Evolutionary conservation across 2,113 vertebrate genomes (phyloP).

Genomic region (Sturnira hondurensis): DNA sequence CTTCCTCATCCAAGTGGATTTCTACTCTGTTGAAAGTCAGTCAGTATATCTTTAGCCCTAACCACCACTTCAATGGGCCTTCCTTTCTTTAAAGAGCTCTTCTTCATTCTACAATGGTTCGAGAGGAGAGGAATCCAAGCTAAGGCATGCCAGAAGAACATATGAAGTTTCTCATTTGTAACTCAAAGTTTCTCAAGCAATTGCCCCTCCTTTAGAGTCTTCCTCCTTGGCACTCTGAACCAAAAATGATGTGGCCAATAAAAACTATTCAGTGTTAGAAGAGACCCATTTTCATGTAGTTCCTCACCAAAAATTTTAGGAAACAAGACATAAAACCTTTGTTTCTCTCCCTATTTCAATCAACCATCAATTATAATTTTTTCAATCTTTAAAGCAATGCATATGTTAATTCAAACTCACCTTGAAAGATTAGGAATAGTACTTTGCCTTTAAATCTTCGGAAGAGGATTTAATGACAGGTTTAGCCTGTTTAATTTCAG

Average conservation of each 20-base stretch:
- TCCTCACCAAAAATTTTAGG: not conserved
- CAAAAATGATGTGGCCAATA: not conserved
- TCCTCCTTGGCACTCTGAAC: not conserved
- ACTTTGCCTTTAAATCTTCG: conserved; percentile 52
- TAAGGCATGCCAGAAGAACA: not conserved
- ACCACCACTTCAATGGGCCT: not conserved
- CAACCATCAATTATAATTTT: not conserved
- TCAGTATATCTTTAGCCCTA: not conserved
- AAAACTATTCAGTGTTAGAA: not conserved
- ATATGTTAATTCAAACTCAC: conserved; percentile 1
- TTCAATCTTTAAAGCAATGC: conserved; percentile 9
- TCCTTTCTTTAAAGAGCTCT: not conserved
- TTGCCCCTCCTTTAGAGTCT: not conserved
- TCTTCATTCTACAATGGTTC: not conserved
- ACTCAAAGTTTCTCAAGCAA: not conserved
- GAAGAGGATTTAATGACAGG: conserved; percentile 58
- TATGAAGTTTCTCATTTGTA: not conserved
- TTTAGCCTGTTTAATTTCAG: conserved; percentile 68
- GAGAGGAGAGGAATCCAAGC: not conserved
- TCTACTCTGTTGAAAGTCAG: not conserved
- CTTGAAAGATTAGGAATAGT: not conserved
- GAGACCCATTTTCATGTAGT: not conserved
- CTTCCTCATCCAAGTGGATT: not conserved
- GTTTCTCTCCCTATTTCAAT: not conserved
- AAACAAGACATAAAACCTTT: not conserved